These are phyloP conservation scores for Pygocentrus nattereri DNA, from an alignment of 2,797 vertebrate genomes.

Conservation along the genomic window DNA sequence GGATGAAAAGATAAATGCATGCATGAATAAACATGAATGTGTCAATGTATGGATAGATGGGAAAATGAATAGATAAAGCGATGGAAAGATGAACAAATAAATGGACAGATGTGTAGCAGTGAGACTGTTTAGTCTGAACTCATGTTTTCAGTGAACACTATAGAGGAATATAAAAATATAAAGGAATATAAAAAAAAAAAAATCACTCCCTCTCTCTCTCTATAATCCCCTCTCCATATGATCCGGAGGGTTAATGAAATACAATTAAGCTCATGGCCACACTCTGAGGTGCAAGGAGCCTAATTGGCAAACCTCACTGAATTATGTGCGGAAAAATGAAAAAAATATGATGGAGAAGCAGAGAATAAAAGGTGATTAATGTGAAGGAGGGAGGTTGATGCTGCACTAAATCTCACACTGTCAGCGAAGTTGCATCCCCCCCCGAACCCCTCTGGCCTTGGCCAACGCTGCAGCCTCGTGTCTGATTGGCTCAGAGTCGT, in stretches of 20 bases:
- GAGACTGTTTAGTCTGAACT: too few relatives aligned
- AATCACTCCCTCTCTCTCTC: not conserved
- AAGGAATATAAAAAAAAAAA: not conserved
- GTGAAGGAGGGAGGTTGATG: conserved; percentile 72
- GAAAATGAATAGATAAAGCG: not conserved
- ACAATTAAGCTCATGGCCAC: conserved; percentile 40
- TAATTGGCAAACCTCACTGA: conserved; percentile 45
- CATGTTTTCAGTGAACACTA: too few relatives aligned
- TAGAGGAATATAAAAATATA: not conserved
- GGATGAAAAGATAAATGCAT: not conserved
- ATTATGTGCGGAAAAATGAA: conserved; percentile 28
- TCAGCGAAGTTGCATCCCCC: conserved; percentile 58
- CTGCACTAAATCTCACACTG: conserved; percentile 73
- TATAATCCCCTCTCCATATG: not conserved
- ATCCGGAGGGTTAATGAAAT: conserved; percentile 53
- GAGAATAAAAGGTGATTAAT: conserved; percentile 74
- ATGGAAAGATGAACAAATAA: not conserved
- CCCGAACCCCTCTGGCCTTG: not conserved
- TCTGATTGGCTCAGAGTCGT: conserved; percentile 29
- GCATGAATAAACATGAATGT: too few relatives aligned
- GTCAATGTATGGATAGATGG: not conserved
- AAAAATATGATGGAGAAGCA: conserved; percentile 65
- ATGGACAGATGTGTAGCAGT: too few relatives aligned
- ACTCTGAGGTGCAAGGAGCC: not conserved
- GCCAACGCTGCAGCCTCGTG: not conserved